Percentiles rank a stretch among this genome's conserved stretches.
Conservation (phyloP, 2,888 invertebrate species). For the Cheilosia vulpina region DNA sequence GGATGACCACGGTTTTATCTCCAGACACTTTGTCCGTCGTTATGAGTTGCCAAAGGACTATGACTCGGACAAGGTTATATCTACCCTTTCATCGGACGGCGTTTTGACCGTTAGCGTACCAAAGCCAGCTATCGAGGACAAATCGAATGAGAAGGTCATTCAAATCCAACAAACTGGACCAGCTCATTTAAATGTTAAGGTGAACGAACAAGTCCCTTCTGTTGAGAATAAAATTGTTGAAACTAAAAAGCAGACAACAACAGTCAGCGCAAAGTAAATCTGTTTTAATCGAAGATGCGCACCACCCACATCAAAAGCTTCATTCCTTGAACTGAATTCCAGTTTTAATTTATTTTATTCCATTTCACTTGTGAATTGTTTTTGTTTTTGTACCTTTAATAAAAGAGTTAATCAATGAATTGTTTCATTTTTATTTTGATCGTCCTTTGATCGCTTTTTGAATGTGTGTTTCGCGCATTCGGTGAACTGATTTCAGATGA, state of each 20-base stretch:
- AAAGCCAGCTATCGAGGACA: slow-evolving; percentile 77
- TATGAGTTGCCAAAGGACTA: slow-evolving; percentile 88
- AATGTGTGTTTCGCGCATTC: too few relatives aligned
- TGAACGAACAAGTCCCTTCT: slow-evolving; percentile 37
- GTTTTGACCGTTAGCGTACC: slow-evolving; percentile 90
- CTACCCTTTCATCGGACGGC: slow-evolving; percentile 91
- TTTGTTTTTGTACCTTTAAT: not conserved
- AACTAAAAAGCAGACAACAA: slow-evolving; percentile 9
- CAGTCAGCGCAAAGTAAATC: slow-evolving; percentile 22
- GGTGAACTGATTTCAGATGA: too few relatives aligned
- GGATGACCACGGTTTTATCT: slow-evolving; percentile 90
- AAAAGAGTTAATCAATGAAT: too few relatives aligned
- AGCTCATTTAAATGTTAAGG: slow-evolving; percentile 75
- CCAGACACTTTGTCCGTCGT: slow-evolving; percentile 90
- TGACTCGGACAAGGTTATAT: slow-evolving; percentile 88
- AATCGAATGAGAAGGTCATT: slow-evolving; percentile 83
- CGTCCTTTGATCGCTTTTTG: too few relatives aligned
- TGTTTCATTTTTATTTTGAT: too few relatives aligned
- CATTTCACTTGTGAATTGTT: not conserved
- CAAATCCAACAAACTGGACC: slow-evolving; percentile 86
- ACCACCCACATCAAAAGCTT: too few relatives aligned
- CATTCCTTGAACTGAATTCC: slow-evolving; percentile 24
- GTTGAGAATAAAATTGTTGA: slow-evolving; percentile 8
- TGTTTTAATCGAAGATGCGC: not conserved
- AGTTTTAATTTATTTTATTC: not conserved